Evolutionary conservation across 2,888 invertebrate genomes (phyloP), one percentile per base, ranked within the genome.

Genomic region (Julus scandinavius): DNA sequence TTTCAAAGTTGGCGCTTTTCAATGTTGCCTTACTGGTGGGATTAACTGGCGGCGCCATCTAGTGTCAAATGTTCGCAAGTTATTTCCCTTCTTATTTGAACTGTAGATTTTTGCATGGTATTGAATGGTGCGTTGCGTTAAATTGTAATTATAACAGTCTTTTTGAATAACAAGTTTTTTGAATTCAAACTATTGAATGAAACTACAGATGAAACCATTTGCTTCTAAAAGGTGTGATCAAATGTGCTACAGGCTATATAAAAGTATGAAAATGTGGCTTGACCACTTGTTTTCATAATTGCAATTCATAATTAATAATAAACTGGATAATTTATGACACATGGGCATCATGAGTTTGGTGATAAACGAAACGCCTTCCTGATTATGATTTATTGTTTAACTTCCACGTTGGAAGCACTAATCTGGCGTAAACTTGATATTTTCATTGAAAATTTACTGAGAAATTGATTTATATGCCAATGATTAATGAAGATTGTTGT

Each of bases 301-400:
- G 38, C 80, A 11, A 40, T 80, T 80, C 29, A 80, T 80, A 80
- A 80, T 80, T 80, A 80, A 80, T 72, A 72, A 72, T 38, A 80
- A 3, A 13, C 38, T 15, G 80, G 80, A 15, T 80, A 80, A 80
- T 80, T 80, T 80, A 80, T 38, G 80, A 80, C 29, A 38, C 80
- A 29, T 80, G 13, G 80, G 80, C 38, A 80, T 80, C 80, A 80
- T 15, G 80, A 80, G 80, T 80, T 80, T 80, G 80, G 80, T 80
- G 80, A 80, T 80, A 80, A 80, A 80, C 80, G 80, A 80, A 80
- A 80, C 80, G 80, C 80, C 80, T 80, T 80, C 80, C 80, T 80
- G 80, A 40, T 38, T 80, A 29, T 80, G 80, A 80, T 80, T 80
- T 80, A 80, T 80, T 80, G 80, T 80, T 80, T 80, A 80, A 80